phyloP scores from a whole-genome alignment of 2,888 invertebrate genomes.

The Thecocarcelia acutangulata region DNA sequence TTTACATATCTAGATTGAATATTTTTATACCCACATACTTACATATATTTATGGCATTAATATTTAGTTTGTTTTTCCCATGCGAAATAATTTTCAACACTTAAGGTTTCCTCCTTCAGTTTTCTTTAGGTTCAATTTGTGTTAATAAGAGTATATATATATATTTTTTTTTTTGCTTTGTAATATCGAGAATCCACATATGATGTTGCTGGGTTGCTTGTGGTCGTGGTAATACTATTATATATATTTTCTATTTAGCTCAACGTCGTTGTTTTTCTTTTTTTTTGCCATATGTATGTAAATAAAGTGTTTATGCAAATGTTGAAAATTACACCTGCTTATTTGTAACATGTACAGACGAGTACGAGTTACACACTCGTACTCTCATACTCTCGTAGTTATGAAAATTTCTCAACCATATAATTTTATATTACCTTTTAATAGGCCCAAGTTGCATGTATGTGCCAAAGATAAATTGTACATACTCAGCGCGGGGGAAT shows the following conservation, averaged over 20 bases:
- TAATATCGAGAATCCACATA: too few relatives aligned
- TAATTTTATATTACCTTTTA: constrained; percentile 62
- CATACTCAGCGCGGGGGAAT: neutral
- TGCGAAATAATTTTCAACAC: constrained; percentile 44
- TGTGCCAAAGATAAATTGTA: constrained; percentile 30
- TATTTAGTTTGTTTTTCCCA: constrained; percentile 3
- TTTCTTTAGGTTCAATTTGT: neutral
- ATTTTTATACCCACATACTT: neutral
- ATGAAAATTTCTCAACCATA: constrained; percentile 59
- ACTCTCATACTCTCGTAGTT: constrained; percentile 31
- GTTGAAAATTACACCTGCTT: constrained; percentile 67
- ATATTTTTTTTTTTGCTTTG: neutral
- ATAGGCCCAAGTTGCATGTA: constrained; percentile 50
- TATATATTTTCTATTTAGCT: neutral
- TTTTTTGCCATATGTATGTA: constrained; percentile 5
- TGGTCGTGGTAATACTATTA: neutral
- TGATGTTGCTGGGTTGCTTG: too few relatives aligned
- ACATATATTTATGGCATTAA: neutral
- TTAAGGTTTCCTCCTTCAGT: constrained; percentile 32
- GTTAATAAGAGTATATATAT: neutral
- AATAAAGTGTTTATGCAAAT: constrained; percentile 69
- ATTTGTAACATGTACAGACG: constrained; percentile 45
- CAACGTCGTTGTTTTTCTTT: neutral
- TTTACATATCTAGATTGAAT: neutral
- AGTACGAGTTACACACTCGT: neutral